Base-by-base conservation (phyloP, 1,140 invertebrate genomes). In the silkworm (Bombyx mori) region DNA sequence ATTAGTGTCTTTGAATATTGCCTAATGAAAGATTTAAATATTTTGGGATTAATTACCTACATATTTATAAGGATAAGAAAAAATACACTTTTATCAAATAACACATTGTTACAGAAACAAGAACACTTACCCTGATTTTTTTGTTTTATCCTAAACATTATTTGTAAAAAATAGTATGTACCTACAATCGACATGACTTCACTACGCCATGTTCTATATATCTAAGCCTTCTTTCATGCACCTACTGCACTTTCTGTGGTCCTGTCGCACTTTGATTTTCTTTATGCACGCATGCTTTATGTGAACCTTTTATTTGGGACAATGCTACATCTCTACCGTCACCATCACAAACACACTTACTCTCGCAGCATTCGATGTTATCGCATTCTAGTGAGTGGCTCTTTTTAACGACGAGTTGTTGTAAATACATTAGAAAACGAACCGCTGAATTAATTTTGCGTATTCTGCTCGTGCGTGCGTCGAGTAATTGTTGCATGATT, bases 91-190 rank as follows among this genome's bases (percentile, higher is more conserved):
- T 71, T 75, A 77, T 82, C 77, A 74, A 80, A 68, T 81, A 81
- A 83, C 81, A 82, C 79, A 74, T 75, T 78, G 74, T 80, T 82
- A 84, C 78, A 81, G 72, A 72, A 69, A 75, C 71, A 70, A 68
- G 58, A 68, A 80, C 69, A 78, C 76, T 77, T 35, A 2, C 26
- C 4, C 26, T 5, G 26, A 35, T 35, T 35, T 35, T 35, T 35
- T 35, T 35, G 26, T 35, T 35, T 35, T 35, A 35, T 35, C 26
- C 26, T 35, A 35, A 35, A 5, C 26, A 35, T 35, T 35, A 35
- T 35, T 35, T 3, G 26, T 35, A 35, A 35, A 35, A 35, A 35
- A 2, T 35, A 35, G 2, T 35, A 35, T 35, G 26, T 35, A 35
- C 26, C 26, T 35, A 35, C 26, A 35, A 5, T 35, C 26, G 26